Conservation (phyloP, 2,888 invertebrate species). For the Polydrusus pterygomalis region DNA sequence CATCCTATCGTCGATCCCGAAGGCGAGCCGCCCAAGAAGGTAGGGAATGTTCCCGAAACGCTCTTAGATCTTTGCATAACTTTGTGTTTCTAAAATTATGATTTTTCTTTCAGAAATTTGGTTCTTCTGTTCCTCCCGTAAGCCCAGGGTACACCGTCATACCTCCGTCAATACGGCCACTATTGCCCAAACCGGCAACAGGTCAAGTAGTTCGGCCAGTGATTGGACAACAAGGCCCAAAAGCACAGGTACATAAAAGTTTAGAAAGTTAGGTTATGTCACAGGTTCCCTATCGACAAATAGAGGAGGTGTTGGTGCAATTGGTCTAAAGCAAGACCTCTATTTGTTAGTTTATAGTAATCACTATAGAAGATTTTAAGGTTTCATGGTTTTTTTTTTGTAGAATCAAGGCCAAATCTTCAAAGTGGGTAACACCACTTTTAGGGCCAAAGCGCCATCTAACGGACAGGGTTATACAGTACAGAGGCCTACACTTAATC, state of each 20-base stretch:
- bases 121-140: neutral
- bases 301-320: no score
- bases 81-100: neutral
- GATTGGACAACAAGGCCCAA: neutral
- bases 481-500: slow-evolving; percentile 43
- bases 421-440: slow-evolving; percentile 53
- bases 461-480: slow-evolving; percentile 26
- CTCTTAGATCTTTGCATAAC: neutral
- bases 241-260: neutral
- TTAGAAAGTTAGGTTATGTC: neutral
- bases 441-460: slow-evolving; percentile 35
- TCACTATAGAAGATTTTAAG: no score
- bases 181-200: neutral
- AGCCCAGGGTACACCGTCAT: slow-evolving; percentile 24
- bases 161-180: slow-evolving; percentile 2
- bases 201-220: neutral
- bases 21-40: slow-evolving; percentile 48
- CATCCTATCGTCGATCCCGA: slow-evolving; percentile 57
- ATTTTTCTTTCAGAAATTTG: slow-evolving; percentile 1
- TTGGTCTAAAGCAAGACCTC: no score
- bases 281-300: no score
- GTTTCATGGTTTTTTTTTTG: neutral
- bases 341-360: no score
- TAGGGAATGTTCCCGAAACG: slow-evolving; percentile 17
- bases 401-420: slow-evolving; percentile 41